Evolutionary conservation across 2,888 invertebrate species (phyloP), one percentile per base, ranked within the genome.

Genomic region (Acronicta aceris): DNA sequence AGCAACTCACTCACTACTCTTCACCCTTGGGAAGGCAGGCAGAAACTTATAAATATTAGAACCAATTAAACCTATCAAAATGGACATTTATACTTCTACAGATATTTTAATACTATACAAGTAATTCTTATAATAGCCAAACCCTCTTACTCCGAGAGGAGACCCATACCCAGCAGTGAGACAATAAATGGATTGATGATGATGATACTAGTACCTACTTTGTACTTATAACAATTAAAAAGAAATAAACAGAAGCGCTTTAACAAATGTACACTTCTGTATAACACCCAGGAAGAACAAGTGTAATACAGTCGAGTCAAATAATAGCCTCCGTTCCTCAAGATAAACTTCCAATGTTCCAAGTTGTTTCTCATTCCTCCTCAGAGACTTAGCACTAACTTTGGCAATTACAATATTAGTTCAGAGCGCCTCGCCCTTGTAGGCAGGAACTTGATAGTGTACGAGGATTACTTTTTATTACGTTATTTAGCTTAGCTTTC

Each of bases 401-500:
- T 68, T 45, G 15, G 43, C 41, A 51, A 42, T 71, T 48, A 71
- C 43, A 30, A 36, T 51, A 71, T 54, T 65, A 54, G 49, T 36
- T 51, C n/a, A n/a, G 38, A 21, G 52, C 36, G 45, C 6, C 50
- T 70, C 8, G 25, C 12, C 3, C 9, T n/a, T 16, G 3, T 5
- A 27, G 5, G 36, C 13, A 38, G 38, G 6, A 13, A 38, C 38
- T n/a, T 38, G 5, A 1, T n/a, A 38, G 38, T n/a, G 13, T n/a
- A n/a, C 38, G n/a, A 38, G 38, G 30, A 16, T 47, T 16, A 47
- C 16, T 46, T 46, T 46, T 8, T 30, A 30, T 46, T 27, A 25
- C 10, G 2, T 43, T 43, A 17, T 25, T 13, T 7, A 27, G 38
- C 8, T 13, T n/a, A 38, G 36, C n/a, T 38, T 38, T n/a, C n/a